A percentile compares a stretch with the other conserved stretches of the same genome.
Evolutionary conservation across 2,888 invertebrate genomes (phyloP).

Genomic region (Hemicrepidius hirtus): DNA sequence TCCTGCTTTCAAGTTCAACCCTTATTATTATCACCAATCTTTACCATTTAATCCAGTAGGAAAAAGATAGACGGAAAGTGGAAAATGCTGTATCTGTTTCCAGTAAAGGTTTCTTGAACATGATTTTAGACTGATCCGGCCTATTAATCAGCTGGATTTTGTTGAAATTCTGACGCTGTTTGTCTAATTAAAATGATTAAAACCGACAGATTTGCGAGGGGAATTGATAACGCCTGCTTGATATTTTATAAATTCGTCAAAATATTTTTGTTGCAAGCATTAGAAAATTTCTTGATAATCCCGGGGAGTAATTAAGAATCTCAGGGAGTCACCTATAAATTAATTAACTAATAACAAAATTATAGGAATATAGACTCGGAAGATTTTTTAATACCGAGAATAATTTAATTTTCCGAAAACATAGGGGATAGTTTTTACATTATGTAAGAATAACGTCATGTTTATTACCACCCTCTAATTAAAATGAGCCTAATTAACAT

Average conservation of each 20-base stretch:
- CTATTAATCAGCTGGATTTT: slow-evolving; percentile 23
- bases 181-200: slow-evolving; percentile 25
- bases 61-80: neutral
- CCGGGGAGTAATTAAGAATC: neutral
- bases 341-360: too few species aligned
- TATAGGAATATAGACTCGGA: neutral
- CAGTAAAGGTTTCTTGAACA: neutral
- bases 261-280: slow-evolving; percentile 17
- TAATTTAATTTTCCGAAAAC: too few species aligned
- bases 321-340: too few species aligned
- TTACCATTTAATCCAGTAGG: neutral
- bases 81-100: neutral
- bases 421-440: too few species aligned
- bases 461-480: too few species aligned
- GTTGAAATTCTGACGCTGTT: neutral
- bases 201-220: neutral
- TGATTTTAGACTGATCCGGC: slow-evolving; percentile 20
- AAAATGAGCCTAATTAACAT: too few species aligned
- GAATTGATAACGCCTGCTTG: neutral
- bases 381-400: too few species aligned
- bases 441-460: too few species aligned
- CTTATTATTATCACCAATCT: slow-evolving; percentile 3
- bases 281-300: neutral
- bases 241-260: neutral
- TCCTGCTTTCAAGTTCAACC: slow-evolving; percentile 1